These are phyloP conservation scores for Pangasianodon hypophthalmus DNA, from an alignment of 2,113 vertebrate genomes.

Conservation along the genomic window DNA sequence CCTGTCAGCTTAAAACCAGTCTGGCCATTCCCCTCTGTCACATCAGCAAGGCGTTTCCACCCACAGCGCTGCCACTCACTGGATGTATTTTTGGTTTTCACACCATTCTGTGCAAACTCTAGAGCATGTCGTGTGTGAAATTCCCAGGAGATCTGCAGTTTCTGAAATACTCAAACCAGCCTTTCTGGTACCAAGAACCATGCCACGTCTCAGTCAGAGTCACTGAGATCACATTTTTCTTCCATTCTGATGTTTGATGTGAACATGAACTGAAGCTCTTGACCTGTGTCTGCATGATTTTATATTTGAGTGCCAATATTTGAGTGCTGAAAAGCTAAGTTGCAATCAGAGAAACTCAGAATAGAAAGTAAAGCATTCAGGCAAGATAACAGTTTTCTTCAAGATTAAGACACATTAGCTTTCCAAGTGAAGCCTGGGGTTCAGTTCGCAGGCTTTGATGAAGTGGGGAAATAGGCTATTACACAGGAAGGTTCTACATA, in stretches of 20 bases:
- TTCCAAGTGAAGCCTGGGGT: background rate
- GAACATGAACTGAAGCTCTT: background rate
- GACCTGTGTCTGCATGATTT: constrained; percentile 4
- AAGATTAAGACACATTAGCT: constrained; percentile 5
- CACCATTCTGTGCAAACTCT: background rate
- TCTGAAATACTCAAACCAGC: background rate
- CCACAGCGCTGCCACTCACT: background rate
- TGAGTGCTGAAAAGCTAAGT: constrained; percentile 1
- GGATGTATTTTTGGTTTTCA: background rate
- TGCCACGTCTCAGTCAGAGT: background rate
- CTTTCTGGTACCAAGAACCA: background rate
- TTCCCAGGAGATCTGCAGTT: background rate
- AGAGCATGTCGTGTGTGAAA: background rate
- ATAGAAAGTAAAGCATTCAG: background rate
- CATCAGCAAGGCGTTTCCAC: background rate
- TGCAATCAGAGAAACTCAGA: background rate
- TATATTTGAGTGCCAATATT: background rate
- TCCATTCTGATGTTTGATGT: background rate
- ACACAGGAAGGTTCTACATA: background rate
- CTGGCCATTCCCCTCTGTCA: background rate
- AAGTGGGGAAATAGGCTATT: background rate
- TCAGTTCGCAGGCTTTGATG: background rate
- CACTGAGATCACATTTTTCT: background rate
- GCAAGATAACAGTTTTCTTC: background rate
- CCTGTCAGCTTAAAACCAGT: background rate